Base-by-base conservation (phyloP, 2,113 vertebrate species). In the Donacobius atricapilla region DNA sequence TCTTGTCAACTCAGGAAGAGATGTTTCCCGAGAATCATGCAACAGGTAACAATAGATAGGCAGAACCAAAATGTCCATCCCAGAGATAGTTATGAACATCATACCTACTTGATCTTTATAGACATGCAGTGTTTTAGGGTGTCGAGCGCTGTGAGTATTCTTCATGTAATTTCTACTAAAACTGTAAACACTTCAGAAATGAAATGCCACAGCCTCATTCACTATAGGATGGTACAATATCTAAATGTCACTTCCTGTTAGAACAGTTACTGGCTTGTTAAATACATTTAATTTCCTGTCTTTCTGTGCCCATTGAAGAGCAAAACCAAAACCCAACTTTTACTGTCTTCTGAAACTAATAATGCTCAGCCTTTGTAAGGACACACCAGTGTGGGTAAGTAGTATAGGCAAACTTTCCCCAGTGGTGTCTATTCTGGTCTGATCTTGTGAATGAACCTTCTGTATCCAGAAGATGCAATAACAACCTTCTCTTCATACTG, bases 1-100 rank as follows among this genome's bases (percentile, higher is more conserved):
- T 99, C 70, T 90, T 98, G 72, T 99, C 99, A 60, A 99, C 98
- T 35, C 99, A 99, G 94, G 98, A 99, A 72, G 99, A 99, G 83
- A 92, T 99, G 97, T 99, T 99, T 93, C 98, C 98, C 3, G 98
- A 98, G 86, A 97, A 72, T 84, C 93, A 88, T 54, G 87, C 83
- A 93, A 65, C 97, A 98, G 98, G 98, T 98, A 97, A 92, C 20
- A 45, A 13, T 3, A 53, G 76, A 64, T 20, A 54, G 53, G 24
- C 21, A 54, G 54, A 87, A 64, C 31, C 47, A 64, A 64, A 82
- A 33, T 44, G 15, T 57, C 37, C 12, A 18, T 83, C 18, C 21
- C 22, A 33, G 47, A 56, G n/a, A 33, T 65, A 37, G 20, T 51
- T 20, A 22, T 53, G 50, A 50, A 51, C 11, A 11, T 83, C 19